These are phyloP conservation scores for Petrophora chlorosata DNA, from an alignment of 2,888 invertebrate species.

Conservation along the genomic window DNA sequence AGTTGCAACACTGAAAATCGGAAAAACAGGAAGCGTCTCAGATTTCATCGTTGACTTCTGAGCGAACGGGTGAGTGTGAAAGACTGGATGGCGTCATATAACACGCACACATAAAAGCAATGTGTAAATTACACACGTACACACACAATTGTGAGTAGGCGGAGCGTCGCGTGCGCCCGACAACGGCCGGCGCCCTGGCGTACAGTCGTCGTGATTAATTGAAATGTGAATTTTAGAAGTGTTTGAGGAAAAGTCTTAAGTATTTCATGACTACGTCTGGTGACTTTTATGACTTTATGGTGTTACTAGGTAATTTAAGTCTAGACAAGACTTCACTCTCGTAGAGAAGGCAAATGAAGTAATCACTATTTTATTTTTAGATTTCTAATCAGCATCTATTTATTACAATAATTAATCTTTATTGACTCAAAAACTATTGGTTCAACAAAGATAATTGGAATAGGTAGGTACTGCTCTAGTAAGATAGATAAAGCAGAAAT, in stretches of 20 bases:
- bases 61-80: slow-evolving; percentile 32
- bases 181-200: slow-evolving; percentile 50
- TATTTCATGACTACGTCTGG: neutral
- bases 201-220: slow-evolving; percentile 18
- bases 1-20: slow-evolving; percentile 12
- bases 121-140: slow-evolving; percentile 5
- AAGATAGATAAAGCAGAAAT: no score
- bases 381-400: no score
- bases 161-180: slow-evolving; percentile 59
- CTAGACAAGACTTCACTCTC: no score
- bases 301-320: no score
- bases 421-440: no score
- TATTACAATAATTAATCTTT: no score
- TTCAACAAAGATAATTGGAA: no score
- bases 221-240: slow-evolving; percentile 3
- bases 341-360: no score
- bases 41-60: slow-evolving; percentile 24
- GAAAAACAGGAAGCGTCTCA: slow-evolving; percentile 34
- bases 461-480: no score
- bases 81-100: slow-evolving; percentile 53
- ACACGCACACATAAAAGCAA: slow-evolving; percentile 42
- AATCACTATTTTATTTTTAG: no score
- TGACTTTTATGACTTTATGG: neutral
- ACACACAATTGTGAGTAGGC: slow-evolving; percentile 46
- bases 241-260: neutral